Evolutionary conservation across 2,888 invertebrate genomes (phyloP).

Genomic region (Halictus quadricinctus): DNA sequence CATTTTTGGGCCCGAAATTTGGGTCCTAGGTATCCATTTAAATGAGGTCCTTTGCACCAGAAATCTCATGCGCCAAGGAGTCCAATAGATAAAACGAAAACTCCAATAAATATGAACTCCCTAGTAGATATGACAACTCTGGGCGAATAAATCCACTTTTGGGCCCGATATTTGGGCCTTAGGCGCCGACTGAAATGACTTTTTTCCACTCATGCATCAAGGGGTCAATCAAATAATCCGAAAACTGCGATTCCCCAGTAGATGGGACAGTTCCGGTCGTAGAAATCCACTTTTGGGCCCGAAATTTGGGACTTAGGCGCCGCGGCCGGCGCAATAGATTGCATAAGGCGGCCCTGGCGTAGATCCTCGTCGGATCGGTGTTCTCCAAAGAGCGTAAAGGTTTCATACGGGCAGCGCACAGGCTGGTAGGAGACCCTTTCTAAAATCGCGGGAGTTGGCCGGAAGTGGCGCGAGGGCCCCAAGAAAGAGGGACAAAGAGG

Average conservation of each 20-base stretch:
- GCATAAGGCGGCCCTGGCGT: slow-evolving; percentile 4
- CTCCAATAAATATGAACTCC: too few relatives aligned
- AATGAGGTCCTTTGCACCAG: too few relatives aligned
- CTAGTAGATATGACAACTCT: too few relatives aligned
- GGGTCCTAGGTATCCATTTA: too few relatives aligned
- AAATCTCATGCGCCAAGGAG: too few relatives aligned
- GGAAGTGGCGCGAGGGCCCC: slow-evolving; percentile 60
- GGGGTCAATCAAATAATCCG: too few relatives aligned
- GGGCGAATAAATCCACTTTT: neutral
- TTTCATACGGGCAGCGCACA: slow-evolving; percentile 35
- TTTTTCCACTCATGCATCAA: too few relatives aligned
- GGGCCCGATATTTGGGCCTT: neutral
- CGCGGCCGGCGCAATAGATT: neutral
- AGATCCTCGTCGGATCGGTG: slow-evolving; percentile 27
- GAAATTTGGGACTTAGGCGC: neutral
- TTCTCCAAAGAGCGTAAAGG: slow-evolving; percentile 52
- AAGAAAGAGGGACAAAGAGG: slow-evolving; percentile 48
- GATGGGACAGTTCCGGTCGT: neutral
- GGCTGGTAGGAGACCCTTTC: slow-evolving; percentile 74
- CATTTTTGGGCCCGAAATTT: too few relatives aligned
- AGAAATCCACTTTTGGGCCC: neutral
- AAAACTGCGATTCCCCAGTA: neutral
- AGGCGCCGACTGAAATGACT: too few relatives aligned
- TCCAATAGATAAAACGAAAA: too few relatives aligned
- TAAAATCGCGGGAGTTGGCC: slow-evolving; percentile 77